Base-by-base conservation (phyloP, 37 sponge, comb jelly and placozoan species). In the Aphrocallistes beatrix region DNA sequence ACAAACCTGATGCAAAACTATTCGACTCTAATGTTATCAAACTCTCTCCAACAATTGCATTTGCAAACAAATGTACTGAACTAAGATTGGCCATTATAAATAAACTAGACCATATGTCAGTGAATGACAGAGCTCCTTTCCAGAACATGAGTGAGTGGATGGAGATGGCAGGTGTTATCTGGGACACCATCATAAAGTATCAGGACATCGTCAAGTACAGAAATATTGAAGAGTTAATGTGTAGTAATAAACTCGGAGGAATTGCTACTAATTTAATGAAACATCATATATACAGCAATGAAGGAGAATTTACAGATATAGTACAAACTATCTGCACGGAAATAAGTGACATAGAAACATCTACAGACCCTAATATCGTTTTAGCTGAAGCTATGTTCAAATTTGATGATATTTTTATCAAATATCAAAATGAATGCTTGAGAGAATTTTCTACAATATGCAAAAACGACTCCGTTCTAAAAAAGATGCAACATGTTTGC, bases 131-230 rank as follows among this genome's bases (percentile, higher is more conserved):
- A 60, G 75, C 25, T 25, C 75, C 25, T 28, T 60, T 60, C n/a
- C 8, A 60, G 3, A 60, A 19, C 25, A 60, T 60, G 75, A 60
- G 75, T 13, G 75, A 60, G 75, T 60, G 75, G 75, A 60, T 60
- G 34, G 32, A 60, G 3, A 60, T 60, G 75, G 10, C 75, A 25
- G 75, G 75, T 28, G n/a, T 30, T 60, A 28, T 60, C n/a, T 60
- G 75, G 75, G 75, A 60, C 21, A 60, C 75, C 10, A 60, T 60
- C 10, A 60, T 60, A 21, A 60, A 60, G 25, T 60, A 60, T 60
- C 75, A 60, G n/a, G 75, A 60, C n/a, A 60, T 60, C 8, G 75
- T 60, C 1, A 60, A 60, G 75, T 60, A 60, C n/a, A 28, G n/a
- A 32, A 28, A 60, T 60, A 6, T 32, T 19, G 32, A 60, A 60